Conservation (phyloP, 2,797 vertebrate genomes). For the Rhinella marina region DNA sequence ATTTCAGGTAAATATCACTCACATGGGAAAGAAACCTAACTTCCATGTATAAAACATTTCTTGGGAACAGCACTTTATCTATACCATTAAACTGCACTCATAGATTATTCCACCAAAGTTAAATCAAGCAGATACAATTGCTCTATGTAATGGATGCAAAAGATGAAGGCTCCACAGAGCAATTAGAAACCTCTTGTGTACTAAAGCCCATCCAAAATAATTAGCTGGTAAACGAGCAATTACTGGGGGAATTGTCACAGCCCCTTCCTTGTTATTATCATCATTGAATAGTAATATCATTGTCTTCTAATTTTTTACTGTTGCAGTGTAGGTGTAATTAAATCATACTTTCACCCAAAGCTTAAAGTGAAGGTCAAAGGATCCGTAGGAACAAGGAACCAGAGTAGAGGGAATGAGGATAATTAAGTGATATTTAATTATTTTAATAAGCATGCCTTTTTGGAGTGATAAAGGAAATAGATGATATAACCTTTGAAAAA, state of each 20-base stretch:
- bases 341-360: background rate
- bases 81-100: background rate
- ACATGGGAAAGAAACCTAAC: background rate
- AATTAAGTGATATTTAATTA: background rate
- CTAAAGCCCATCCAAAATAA: constrained; percentile 9
- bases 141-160: background rate
- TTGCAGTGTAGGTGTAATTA: background rate
- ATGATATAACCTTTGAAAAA: background rate
- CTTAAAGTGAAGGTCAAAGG: background rate
- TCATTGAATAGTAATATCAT: constrained; percentile 4
- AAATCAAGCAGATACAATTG: constrained; percentile 12
- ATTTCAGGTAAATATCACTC: background rate
- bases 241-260: background rate
- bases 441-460: background rate
- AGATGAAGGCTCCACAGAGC: background rate
- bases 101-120: background rate
- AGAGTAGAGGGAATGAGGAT: background rate
- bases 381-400: background rate
- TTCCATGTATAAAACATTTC: background rate
- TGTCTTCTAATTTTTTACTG: background rate
- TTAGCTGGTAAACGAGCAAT: constrained; percentile 6
- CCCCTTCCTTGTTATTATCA: constrained; percentile 1
- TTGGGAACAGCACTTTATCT: background rate
- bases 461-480: background rate
- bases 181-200: constrained; percentile 14